These are phyloP conservation scores for Rachycentron canadum DNA, from an alignment of 2,797 vertebrate species.

Conservation along the genomic window DNA sequence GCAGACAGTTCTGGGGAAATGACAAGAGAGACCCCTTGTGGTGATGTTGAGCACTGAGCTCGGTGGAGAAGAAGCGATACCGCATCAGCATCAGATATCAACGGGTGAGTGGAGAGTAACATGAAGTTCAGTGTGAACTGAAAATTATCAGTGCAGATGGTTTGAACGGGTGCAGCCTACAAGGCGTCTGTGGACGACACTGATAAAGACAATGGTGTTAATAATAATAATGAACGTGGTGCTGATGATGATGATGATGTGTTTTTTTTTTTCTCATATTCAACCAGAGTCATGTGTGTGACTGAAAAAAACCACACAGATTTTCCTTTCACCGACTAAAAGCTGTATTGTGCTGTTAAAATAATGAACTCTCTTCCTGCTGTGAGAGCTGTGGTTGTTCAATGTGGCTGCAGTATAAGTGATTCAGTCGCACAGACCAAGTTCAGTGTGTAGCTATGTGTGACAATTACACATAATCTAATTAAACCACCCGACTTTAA, in stretches of 20 bases:
- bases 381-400: constrained; percentile 5
- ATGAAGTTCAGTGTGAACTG: constrained; percentile 57
- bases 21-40: constrained; percentile 83
- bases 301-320: not conserved
- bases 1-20: constrained; percentile 58
- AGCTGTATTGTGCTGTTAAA: constrained; percentile 3
- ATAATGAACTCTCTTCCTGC: not conserved
- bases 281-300: not conserved
- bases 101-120: constrained; percentile 25
- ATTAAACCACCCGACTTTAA: constrained; percentile 9
- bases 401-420: constrained; percentile 3
- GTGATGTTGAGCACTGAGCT: constrained; percentile 38
- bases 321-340: not conserved
- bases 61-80: constrained; percentile 1
- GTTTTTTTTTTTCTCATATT: constrained; percentile 39
- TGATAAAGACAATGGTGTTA: not conserved
- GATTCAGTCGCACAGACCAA: constrained; percentile 31
- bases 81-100: constrained; percentile 49
- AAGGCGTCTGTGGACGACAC: not conserved
- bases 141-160: not conserved
- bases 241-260: not conserved
- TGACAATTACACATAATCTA: constrained; percentile 44
- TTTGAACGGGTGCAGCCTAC: not conserved
- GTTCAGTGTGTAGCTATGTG: constrained; percentile 22
- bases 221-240: not conserved